phyloP scores from a whole-genome alignment of 1,140 invertebrate genomes.

The Trichoplusia ni region DNA sequence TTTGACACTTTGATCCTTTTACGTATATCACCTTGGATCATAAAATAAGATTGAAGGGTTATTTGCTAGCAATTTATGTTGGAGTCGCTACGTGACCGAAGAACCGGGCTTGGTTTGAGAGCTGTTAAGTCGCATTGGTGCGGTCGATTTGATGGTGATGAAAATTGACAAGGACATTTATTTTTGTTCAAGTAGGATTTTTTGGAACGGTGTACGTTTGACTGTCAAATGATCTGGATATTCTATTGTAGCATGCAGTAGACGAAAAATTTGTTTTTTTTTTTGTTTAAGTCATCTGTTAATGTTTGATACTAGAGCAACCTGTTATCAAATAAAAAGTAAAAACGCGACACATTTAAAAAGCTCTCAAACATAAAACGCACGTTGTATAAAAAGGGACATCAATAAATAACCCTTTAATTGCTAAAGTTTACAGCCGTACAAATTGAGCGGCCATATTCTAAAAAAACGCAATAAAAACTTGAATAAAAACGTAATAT shows the following conservation, averaged over 20 bases:
- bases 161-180: no score
- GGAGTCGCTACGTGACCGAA: not conserved
- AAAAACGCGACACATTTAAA: not conserved
- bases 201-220: no score
- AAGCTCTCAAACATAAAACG: constrained; percentile 11
- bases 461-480: constrained; percentile 24
- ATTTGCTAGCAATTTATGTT: not conserved
- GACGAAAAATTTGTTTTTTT: no score
- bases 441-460: constrained; percentile 25
- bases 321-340: not conserved
- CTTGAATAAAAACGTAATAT: constrained; percentile 25
- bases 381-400: constrained; percentile 10
- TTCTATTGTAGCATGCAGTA: no score
- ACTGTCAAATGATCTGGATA: no score
- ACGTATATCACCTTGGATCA: constrained; percentile 10
- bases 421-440: constrained; percentile 26
- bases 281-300: no score
- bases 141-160: no score
- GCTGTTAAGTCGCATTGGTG: no score
- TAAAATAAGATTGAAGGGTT: constrained; percentile 9
- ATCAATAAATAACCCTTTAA: constrained; percentile 31
- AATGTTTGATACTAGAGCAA: no score
- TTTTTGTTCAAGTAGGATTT: no score
- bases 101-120: not conserved
- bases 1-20: constrained; percentile 20